These are phyloP conservation scores for Drosophila miranda DNA, from an alignment of 1,140 invertebrate species.

Conservation along the genomic window DNA sequence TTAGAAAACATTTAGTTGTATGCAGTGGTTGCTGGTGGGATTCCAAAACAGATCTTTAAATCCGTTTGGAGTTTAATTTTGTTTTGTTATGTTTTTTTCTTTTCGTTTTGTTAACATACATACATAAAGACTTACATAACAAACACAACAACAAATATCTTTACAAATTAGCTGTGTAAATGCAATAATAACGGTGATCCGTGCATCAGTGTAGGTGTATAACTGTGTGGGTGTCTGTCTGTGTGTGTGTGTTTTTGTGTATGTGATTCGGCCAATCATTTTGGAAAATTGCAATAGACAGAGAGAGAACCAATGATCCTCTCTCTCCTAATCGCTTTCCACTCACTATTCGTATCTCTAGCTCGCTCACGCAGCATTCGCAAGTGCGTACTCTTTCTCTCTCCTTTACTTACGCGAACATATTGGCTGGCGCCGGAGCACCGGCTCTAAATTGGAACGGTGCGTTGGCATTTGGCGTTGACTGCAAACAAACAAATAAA, in stretches of 20 bases:
- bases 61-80: neutral
- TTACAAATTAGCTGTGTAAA: slow-evolving; percentile 35
- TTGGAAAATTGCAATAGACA: too few species aligned
- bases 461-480: slow-evolving; percentile 57
- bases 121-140: slow-evolving; percentile 12
- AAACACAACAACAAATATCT: slow-evolving; percentile 31
- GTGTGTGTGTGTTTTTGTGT: slow-evolving; percentile 13
- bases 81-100: neutral
- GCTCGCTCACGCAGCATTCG: slow-evolving; percentile 15
- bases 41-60: too few species aligned
- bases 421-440: slow-evolving; percentile 62
- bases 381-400: slow-evolving; percentile 19
- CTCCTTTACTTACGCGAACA: slow-evolving; percentile 71
- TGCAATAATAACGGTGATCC: slow-evolving; percentile 51
- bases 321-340: neutral
- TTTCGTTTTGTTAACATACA: slow-evolving; percentile 2
- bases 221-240: slow-evolving; percentile 15
- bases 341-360: neutral
- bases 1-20: too few species aligned
- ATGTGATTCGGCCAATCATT: neutral
- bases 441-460: slow-evolving; percentile 71
- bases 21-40: too few species aligned
- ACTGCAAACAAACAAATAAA: slow-evolving; percentile 61
- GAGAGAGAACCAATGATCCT: too few species aligned
- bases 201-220: slow-evolving; percentile 36